Conservation (phyloP, 2,113 vertebrate genomes). For the Phylloscopus trochiloides region DNA sequence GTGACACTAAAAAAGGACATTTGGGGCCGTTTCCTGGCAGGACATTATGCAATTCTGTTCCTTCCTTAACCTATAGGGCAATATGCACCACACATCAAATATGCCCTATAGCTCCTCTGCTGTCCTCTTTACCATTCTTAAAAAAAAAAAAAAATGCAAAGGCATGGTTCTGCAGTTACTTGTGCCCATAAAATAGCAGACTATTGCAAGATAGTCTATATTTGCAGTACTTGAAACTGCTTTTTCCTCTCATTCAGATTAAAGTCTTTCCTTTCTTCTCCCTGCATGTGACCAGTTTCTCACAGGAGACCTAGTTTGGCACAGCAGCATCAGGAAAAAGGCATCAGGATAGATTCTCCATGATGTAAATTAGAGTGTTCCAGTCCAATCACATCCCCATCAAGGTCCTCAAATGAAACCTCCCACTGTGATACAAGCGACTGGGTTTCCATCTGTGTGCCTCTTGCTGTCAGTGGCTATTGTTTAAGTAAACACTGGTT, state of each 20-base stretch:
- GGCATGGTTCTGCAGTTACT: neutral
- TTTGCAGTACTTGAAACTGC: slow-evolving; percentile 19
- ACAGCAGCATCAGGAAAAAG: slow-evolving; percentile 34
- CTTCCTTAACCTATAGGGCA: neutral
- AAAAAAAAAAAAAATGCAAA: neutral
- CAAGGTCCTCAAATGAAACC: slow-evolving; percentile 30
- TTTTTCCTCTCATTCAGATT: slow-evolving; percentile 34
- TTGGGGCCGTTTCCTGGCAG: neutral
- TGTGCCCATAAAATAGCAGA: neutral
- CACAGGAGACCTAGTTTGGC: slow-evolving; percentile 36
- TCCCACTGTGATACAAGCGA: slow-evolving; percentile 45
- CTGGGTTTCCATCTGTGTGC: slow-evolving; percentile 64
- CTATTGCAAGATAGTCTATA: neutral
- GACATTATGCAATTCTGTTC: neutral
- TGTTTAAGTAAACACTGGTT: slow-evolving; percentile 78
- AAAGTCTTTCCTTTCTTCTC: slow-evolving; percentile 28
- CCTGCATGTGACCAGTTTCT: slow-evolving; percentile 41
- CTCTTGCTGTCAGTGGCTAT: slow-evolving; percentile 68
- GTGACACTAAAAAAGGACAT: neutral
- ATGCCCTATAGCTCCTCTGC: neutral
- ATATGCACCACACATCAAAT: neutral
- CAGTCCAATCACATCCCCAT: slow-evolving; percentile 40
- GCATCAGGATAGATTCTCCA: slow-evolving; percentile 49
- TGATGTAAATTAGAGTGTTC: slow-evolving; percentile 59
- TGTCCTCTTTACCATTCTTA: neutral